Percentiles rank a stretch among this genome's conserved stretches.
Evolutionary conservation across 1,140 invertebrate species (phyloP).

Genomic region (Neelides sp.): DNA sequence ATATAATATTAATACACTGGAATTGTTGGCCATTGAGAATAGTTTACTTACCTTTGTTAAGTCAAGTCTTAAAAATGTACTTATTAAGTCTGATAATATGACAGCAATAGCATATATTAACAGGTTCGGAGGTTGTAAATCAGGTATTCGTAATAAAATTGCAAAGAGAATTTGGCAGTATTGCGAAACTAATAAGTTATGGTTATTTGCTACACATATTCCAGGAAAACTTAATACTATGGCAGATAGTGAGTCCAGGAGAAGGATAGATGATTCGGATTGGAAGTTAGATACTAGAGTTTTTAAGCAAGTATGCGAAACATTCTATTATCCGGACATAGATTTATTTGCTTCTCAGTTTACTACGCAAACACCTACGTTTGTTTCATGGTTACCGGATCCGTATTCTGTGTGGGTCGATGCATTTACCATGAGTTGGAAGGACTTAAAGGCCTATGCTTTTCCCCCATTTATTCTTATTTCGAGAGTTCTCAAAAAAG

Average conservation of each 20-base stretch:
- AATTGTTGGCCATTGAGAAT: slow-evolving; percentile 1
- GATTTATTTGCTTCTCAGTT: not conserved
- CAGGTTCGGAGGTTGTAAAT: slow-evolving; percentile 1
- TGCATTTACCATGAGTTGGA: slow-evolving; percentile 2
- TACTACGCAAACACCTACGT: not conserved
- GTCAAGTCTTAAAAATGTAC: not conserved
- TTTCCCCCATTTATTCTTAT: slow-evolving; percentile 13
- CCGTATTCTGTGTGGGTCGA: not conserved
- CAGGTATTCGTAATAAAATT: not conserved
- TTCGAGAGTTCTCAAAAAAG: slow-evolving; percentile 4
- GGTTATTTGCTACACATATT: not conserved
- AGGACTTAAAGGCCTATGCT: not conserved
- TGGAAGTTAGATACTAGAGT: not conserved
- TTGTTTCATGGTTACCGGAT: slow-evolving; percentile 1
- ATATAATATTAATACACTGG: not conserved
- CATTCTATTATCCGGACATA: not conserved
- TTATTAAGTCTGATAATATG: slow-evolving; percentile 7
- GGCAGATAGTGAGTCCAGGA: not conserved
- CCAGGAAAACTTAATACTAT: not conserved
- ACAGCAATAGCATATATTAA: slow-evolving; percentile 16
- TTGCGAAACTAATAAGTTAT: not conserved
- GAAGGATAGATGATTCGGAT: not conserved
- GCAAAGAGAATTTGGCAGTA: not conserved
- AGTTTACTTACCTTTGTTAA: not conserved
- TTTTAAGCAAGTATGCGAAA: not conserved